Evolutionary conservation across 2,797 vertebrate species (phyloP).

Genomic region (Crocidura indochinensis): DNA sequence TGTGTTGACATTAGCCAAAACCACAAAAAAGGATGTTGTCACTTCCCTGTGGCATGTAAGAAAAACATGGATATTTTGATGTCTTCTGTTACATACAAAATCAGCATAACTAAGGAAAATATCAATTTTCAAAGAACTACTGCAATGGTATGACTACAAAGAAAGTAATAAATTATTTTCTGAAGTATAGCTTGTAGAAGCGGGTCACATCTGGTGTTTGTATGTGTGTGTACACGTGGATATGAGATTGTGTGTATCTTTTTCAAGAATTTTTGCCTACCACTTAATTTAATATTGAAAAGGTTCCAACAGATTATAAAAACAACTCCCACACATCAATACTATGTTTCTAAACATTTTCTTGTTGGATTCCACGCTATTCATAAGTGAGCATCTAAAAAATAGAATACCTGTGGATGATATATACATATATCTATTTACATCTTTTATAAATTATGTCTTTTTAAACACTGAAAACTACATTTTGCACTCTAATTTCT

Average conservation of each 20-base stretch:
- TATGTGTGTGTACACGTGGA: not conserved
- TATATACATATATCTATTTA: not conserved
- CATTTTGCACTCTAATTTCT: conserved; percentile 40
- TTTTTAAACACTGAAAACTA: not conserved
- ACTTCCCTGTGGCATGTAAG: conserved; percentile 63
- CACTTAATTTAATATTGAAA: conserved; percentile 51
- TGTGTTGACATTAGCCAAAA: conserved; percentile 64
- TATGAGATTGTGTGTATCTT: not conserved
- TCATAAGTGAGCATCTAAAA: conserved; percentile 35
- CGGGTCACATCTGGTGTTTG: conserved; percentile 27
- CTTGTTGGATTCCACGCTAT: conserved; percentile 39
- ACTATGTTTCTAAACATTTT: conserved; percentile 30
- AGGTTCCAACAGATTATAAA: not conserved
- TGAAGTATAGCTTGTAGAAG: conserved; percentile 21
- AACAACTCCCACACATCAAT: not conserved
- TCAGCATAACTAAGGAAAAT: conserved; percentile 58
- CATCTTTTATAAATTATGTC: not conserved
- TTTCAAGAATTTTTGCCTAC: conserved; percentile 40
- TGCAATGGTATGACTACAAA: conserved; percentile 59
- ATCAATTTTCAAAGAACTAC: conserved; percentile 71
- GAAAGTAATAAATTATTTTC: conserved; percentile 64
- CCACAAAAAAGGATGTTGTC: conserved; percentile 69
- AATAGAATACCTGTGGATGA: conserved; percentile 13
- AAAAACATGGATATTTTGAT: conserved; percentile 73
- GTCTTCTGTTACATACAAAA: conserved; percentile 57